These are phyloP conservation scores for Rhopalosiphum maidis DNA, from an alignment of 1,140 invertebrate genomes.

Conservation along the genomic window DNA sequence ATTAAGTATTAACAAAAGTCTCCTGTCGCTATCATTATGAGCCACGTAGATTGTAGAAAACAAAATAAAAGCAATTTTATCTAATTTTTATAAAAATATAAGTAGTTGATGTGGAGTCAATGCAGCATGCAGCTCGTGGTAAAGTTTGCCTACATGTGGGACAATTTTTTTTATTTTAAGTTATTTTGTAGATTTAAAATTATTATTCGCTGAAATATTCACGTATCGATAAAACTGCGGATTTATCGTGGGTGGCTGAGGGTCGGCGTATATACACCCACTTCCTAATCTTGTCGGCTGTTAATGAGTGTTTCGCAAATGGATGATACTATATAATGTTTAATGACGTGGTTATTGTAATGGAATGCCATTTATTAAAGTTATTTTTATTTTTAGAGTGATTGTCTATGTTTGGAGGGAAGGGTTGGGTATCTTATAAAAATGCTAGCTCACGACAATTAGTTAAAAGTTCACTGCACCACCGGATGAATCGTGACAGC, in stretches of 20 bases:
- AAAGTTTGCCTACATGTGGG: neutral
- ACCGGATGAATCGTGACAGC: neutral
- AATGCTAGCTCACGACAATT: neutral
- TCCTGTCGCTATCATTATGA: no score
- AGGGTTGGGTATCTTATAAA: neutral
- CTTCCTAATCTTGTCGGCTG: neutral
- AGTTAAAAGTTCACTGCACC: neutral
- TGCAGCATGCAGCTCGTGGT: neutral
- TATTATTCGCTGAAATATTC: neutral
- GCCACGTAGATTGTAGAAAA: neutral
- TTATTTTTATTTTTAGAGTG: neutral
- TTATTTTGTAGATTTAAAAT: neutral
- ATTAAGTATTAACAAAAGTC: no score
- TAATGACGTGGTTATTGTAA: neutral
- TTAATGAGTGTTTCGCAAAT: neutral
- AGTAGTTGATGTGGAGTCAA: neutral
- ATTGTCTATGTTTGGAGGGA: neutral
- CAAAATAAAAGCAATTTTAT: neutral
- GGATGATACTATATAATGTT: neutral
- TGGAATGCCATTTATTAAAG: neutral
- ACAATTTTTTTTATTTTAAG: neutral
- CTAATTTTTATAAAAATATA: neutral
- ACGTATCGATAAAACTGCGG: neutral
- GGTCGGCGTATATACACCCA: neutral
- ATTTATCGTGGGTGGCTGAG: neutral